These are phyloP conservation scores for Orthonevra nobilis DNA, from an alignment of 2,888 invertebrate genomes.

Conservation along the genomic window DNA sequence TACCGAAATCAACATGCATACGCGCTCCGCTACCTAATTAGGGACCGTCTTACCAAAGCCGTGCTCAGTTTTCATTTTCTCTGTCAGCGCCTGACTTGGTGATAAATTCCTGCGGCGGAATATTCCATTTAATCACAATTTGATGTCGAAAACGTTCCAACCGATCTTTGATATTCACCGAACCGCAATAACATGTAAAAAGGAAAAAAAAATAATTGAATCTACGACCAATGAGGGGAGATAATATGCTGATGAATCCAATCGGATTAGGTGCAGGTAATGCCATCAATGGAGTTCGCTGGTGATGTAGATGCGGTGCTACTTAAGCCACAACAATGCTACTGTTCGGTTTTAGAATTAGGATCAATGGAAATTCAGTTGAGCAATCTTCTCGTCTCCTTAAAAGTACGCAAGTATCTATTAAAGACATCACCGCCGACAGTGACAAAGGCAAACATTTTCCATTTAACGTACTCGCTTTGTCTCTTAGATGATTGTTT, in stretches of 20 bases:
- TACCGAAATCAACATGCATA: slow-evolving; percentile 54
- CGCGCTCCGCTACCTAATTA: slow-evolving; percentile 59
- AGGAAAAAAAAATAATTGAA: slow-evolving; percentile 2
- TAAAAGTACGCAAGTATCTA: background rate
- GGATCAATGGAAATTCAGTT: slow-evolving; percentile 27
- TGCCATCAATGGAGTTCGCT: slow-evolving; percentile 13
- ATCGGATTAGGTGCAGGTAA: slow-evolving; percentile 53
- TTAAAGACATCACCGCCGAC: background rate
- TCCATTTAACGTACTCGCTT: no score
- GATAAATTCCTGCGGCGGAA: slow-evolving; percentile 59
- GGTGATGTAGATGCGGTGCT: slow-evolving; percentile 21
- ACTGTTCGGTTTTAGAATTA: slow-evolving; percentile 47
- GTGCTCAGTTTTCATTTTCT: slow-evolving; percentile 34
- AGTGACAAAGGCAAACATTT: no score
- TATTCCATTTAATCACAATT: slow-evolving; percentile 69
- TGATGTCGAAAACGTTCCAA: slow-evolving; percentile 60
- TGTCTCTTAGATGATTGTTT: no score
- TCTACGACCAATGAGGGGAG: slow-evolving; percentile 13
- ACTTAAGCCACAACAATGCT: slow-evolving; percentile 39
- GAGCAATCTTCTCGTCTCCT: background rate
- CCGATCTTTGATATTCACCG: slow-evolving; percentile 67
- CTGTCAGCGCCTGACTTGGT: slow-evolving; percentile 42
- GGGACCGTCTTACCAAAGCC: slow-evolving; percentile 60
- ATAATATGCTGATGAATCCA: slow-evolving; percentile 34
- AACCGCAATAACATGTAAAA: slow-evolving; percentile 57